Evolutionary conservation across 2,888 invertebrate genomes (phyloP).

Genomic region (Andrena bucephala): DNA sequence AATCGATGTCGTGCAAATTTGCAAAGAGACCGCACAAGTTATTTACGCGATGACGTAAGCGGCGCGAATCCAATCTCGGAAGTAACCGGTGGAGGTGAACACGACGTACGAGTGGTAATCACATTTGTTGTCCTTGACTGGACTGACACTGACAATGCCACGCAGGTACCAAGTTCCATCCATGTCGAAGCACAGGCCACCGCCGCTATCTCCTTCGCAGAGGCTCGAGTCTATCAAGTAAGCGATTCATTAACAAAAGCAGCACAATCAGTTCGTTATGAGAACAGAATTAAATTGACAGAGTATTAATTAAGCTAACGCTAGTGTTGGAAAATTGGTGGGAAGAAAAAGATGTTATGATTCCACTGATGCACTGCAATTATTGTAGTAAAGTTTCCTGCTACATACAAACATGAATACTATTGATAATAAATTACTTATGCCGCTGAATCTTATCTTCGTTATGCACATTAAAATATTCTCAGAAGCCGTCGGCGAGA

Average conservation of each 20-base stretch:
- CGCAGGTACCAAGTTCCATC: constrained; percentile 70
- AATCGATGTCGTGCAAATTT: constrained; percentile 15
- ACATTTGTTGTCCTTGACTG: constrained; percentile 56
- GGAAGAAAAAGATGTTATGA: neutral
- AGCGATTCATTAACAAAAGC: constrained; percentile 1
- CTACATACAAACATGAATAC: too few species aligned
- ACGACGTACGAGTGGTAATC: constrained; percentile 71
- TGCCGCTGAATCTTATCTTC: too few species aligned
- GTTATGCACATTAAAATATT: neutral
- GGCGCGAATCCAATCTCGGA: constrained; percentile 70
- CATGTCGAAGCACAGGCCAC: constrained; percentile 70
- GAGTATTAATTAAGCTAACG: neutral
- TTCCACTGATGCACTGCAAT: neutral
- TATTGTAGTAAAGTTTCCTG: neutral
- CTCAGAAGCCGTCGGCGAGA: neutral
- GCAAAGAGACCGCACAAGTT: neutral
- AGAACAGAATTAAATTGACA: neutral
- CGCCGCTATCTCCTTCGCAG: constrained; percentile 74
- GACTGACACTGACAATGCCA: constrained; percentile 74
- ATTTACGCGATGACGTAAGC: constrained; percentile 59
- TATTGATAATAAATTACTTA: too few species aligned
- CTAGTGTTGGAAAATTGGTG: neutral
- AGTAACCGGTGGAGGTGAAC: constrained; percentile 68
- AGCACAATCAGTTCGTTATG: neutral
- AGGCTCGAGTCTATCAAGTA: constrained; percentile 69